Conservation (phyloP, 2,888 invertebrate species). For the Calameuta pallipes region DNA sequence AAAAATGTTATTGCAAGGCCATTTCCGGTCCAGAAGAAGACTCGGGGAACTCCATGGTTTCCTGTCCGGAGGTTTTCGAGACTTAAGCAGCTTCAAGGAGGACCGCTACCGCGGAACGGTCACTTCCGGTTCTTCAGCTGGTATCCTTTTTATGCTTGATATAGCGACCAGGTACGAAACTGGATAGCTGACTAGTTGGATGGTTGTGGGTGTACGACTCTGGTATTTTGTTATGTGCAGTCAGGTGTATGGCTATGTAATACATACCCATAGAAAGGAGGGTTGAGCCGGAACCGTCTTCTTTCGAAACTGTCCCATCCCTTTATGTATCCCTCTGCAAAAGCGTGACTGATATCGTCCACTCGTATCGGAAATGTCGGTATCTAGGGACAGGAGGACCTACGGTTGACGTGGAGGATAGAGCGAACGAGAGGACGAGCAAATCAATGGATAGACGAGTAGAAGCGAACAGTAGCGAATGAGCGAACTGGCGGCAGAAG, state of each 20-base stretch:
- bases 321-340: not conserved
- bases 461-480: not conserved
- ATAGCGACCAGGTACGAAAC: not conserved
- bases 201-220: not conserved
- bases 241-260: not conserved
- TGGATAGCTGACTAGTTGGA: not conserved
- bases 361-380: conserved; percentile 1
- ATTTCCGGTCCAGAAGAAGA: not conserved
- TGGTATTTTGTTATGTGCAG: not conserved
- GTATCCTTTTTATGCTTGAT: not conserved
- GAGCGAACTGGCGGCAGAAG: conserved; percentile 15
- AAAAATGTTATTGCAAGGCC: not conserved
- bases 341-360: conserved; percentile 1
- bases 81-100: not conserved
- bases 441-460: conserved; percentile 27
- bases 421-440: not conserved
- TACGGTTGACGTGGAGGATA: not conserved
- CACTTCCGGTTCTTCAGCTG: not conserved
- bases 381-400: not conserved
- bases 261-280: not conserved
- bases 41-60: not conserved
- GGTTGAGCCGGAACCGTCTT: not conserved
- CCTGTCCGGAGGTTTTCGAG: not conserved
- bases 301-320: not conserved
- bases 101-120: not conserved